Base-by-base conservation (phyloP, 2,888 invertebrate species). In the Stictocephala bisonia region DNA sequence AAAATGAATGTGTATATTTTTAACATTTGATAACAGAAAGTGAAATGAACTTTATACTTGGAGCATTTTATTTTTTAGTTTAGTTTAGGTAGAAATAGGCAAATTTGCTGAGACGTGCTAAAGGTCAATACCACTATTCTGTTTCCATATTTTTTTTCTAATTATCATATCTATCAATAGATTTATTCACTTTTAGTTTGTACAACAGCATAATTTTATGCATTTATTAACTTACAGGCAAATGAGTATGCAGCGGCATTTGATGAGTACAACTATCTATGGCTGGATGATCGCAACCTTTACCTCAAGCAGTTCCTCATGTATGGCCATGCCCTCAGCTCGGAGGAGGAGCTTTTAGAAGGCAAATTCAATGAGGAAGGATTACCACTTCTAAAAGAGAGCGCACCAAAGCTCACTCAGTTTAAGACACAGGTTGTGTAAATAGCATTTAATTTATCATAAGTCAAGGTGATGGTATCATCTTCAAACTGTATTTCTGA, bases 271-370 rank as follows among this genome's bases (percentile, higher is more conserved):
- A 87, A 90, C 0, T 91, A 91, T 80, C 84, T 97, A 7, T 97
- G 97, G 96, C 83, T 89, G 64, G 93, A 94, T 80, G 91, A 95
- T 81, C 87, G 91, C 41, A 88, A 90, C 68, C 91, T 92, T 79
- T 93, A 91, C 80, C 85, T 96, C 80, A 84, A 87, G 0, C 89
- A 91, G 77, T 96, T 97, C 84, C 84, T 96, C 68, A 88, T 87
- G 75, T 81, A 93, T 82, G 91, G 93, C 0, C 89, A 92, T 67
- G 86, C 89, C 3, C 86, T 95, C n/a, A 88, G 90, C 0, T 85
- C 88, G 0, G 91, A 93, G 70, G 93, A 94, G 82, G 85, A 91
- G 53, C 92, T 93, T 67, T 84, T 86, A 20, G 82, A 86, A 74
- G 83, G 82, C 20, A 79, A 77, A 27, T 68, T 77, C 27, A 80